Percentiles rank a stretch among this genome's conserved stretches.
Conservation (phyloP, 2,888 invertebrate species). For the Therioaphis trifolii region DNA sequence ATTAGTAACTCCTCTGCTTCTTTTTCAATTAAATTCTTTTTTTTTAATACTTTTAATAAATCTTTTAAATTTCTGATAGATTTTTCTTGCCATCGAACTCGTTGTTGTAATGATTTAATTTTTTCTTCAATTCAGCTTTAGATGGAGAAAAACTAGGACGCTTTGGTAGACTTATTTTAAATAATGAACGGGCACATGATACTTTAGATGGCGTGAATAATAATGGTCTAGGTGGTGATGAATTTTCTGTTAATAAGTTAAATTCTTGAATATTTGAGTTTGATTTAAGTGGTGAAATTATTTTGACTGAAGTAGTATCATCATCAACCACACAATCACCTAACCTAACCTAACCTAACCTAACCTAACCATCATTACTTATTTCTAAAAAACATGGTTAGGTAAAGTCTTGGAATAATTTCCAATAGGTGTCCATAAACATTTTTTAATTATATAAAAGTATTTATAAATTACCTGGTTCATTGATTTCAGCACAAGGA, state of each 20-base stretch:
- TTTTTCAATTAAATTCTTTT: conserved; percentile 3
- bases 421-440: neutral
- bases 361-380: neutral
- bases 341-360: too few relatives aligned
- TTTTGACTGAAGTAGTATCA: neutral
- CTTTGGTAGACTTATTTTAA: neutral
- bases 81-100: neutral
- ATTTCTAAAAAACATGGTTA: neutral
- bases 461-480: conserved; percentile 16
- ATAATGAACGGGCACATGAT: conserved; percentile 7
- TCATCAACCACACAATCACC: neutral
- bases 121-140: conserved; percentile 11
- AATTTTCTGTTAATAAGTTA: conserved; percentile 9
- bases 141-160: neutral
- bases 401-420: too few relatives aligned
- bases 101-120: conserved; percentile 16
- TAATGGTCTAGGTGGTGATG: neutral
- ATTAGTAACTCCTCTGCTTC: neutral
- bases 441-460: neutral
- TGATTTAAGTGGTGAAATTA: neutral
- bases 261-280: neutral
- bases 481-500: neutral
- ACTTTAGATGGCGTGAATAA: neutral
- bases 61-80: neutral
- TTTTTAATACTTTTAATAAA: conserved; percentile 12